A percentile compares a stretch with the other conserved stretches of the same genome.
Evolutionary conservation across 2,113 vertebrate species (phyloP).

Genomic region (Fulica atra): DNA sequence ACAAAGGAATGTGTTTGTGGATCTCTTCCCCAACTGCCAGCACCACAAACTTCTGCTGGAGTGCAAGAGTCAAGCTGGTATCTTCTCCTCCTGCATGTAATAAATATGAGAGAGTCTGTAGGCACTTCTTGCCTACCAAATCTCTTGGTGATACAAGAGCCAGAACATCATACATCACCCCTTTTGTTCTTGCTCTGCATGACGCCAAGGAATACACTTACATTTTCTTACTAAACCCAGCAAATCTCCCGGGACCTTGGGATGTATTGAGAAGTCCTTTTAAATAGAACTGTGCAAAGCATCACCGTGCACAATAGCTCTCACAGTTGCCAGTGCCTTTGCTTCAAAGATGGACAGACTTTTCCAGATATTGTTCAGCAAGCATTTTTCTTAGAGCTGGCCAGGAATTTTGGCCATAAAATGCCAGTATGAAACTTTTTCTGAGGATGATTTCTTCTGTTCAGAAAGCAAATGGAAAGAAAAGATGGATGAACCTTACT

Average conservation of each 20-base stretch:
- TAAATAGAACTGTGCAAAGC: not conserved
- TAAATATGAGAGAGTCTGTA: not conserved
- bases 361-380: slow-evolving; percentile 42
- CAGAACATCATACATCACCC: not conserved
- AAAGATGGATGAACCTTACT: not conserved
- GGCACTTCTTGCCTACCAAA: not conserved
- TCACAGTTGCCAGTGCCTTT: slow-evolving; percentile 9
- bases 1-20: not conserved
- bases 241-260: slow-evolving; percentile 11
- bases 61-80: not conserved
- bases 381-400: slow-evolving; percentile 10
- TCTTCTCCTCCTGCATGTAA: not conserved
- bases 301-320: slow-evolving; percentile 39
- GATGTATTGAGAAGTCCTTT: slow-evolving; percentile 16
- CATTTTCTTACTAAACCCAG: slow-evolving; percentile 31
- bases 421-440: not conserved
- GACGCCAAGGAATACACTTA: slow-evolving; percentile 24
- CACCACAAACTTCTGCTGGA: not conserved
- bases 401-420: slow-evolving; percentile 12
- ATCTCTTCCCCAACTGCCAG: not conserved
- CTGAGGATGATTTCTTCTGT: not conserved
- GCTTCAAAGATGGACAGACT: slow-evolving; percentile 12
- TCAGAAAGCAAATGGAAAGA: not conserved
- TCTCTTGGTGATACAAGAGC: not conserved
- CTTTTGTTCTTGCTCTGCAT: slow-evolving; percentile 13